A percentile compares a stretch with the other conserved stretches of the same genome.
Conservation (phyloP, 2,888 invertebrate genomes). For the Lypha dubia region DNA sequence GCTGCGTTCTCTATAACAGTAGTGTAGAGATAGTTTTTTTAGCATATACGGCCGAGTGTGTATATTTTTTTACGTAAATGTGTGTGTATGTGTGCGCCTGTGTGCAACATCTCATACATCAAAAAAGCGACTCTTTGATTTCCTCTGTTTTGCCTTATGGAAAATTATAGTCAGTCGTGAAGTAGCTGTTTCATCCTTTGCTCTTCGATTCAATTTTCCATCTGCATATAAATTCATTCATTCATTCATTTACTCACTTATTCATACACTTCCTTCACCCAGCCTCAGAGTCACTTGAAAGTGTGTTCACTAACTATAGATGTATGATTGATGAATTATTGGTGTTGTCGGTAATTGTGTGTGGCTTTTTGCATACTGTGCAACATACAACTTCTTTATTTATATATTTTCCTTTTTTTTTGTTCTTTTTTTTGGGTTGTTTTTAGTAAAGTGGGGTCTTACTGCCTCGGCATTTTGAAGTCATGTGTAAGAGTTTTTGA, state of each 20-base stretch:
- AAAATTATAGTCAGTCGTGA: conserved; percentile 43
- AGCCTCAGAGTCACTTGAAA: conserved; percentile 42
- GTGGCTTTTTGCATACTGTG: conserved; percentile 16
- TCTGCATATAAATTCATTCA: conserved; percentile 43
- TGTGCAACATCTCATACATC: conserved; percentile 44
- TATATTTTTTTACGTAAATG: not conserved
- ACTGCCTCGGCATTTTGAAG: not conserved
- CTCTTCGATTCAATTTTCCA: conserved; percentile 25
- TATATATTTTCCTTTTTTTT: not conserved
- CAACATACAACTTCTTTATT: not conserved
- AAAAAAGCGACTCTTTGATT: conserved; percentile 58
- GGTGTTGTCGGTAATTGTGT: conserved; percentile 62
- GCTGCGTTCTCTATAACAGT: not conserved
- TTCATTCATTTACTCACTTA: conserved; percentile 47
- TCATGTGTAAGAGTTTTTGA: conserved; percentile 11
- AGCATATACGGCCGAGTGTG: not conserved
- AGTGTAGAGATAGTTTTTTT: too few relatives aligned
- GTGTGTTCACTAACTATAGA: conserved; percentile 63
- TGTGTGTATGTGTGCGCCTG: not conserved
- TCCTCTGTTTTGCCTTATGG: conserved; percentile 59
- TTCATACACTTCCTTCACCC: conserved; percentile 61
- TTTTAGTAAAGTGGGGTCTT: not conserved
- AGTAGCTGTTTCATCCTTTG: not conserved
- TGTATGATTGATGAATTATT: conserved; percentile 71
- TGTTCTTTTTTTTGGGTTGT: too few relatives aligned